Evolutionary conservation across 2,797 vertebrate species (phyloP), one percentile per base, ranked within the genome.

Genomic region (Mormyrus hasselquistii): DNA sequence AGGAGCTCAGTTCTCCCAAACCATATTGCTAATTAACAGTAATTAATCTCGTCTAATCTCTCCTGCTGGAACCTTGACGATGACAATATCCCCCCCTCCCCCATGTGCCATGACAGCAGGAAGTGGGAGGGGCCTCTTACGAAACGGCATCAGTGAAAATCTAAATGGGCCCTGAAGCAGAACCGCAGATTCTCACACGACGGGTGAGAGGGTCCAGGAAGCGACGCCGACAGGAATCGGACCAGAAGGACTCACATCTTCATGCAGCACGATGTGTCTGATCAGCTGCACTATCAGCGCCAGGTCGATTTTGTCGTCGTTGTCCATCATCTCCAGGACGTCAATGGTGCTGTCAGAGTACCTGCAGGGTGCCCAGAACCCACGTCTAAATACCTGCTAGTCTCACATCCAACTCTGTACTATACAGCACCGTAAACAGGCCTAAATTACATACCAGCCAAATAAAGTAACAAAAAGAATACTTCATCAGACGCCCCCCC

Each of bases 301-400:
- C 91, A 99, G 95, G 94, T 99, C 98, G 59, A 99, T 97, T 93
- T 97, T 98, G 6, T 99, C 98, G 92, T 99, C 97, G 1, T 91
- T 89, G 92, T 99, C 97, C 92, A 98, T 95, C 94, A 95, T 95
- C 93, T 97, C 96, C 90, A 99, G 87, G 49, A 96, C 94, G 69
- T 96, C 92, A 29, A 98, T 93, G 10, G 98, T 99, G 91, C 92
- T 93, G 86, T 97, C 94, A 34, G 98, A 98, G 92, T 97, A 99
- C 93, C 98, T 99, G 92, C 12, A 52, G 47, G 14, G 16, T 10
- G 73, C 22, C 14, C 69, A 41, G 16, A 5, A 76, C 38, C 44
- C 0, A 7, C 6, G 29, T 38, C 12, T 44, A 44, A 79, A n/a
- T 19, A 79, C 38, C 73, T 44, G 73, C 6, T 1, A 73, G 29